Percentiles rank a stretch among this genome's conserved stretches.
These are phyloP conservation scores for Colostygia pectinataria DNA, from an alignment of 2,888 invertebrate genomes.

Conservation along the genomic window DNA sequence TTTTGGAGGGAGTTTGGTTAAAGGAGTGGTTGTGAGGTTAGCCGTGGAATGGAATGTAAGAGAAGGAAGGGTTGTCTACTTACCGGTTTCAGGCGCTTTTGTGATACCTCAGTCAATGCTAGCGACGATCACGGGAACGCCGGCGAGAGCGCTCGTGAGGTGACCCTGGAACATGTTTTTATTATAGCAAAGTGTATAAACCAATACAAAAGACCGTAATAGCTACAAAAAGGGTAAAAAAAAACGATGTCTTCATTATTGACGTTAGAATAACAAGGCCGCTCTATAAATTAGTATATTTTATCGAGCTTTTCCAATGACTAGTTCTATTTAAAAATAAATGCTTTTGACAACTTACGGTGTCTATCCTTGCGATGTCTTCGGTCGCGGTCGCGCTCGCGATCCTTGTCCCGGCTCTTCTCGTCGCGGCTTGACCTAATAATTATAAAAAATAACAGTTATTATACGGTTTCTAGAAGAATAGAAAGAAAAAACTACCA, in stretches of 20 bases:
- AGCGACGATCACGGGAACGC: slow-evolving; percentile 77
- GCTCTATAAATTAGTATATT: too few species aligned
- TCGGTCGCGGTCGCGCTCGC: slow-evolving; percentile 63
- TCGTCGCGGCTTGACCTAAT: slow-evolving; percentile 50
- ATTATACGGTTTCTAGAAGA: too few species aligned
- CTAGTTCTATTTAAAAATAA: neutral
- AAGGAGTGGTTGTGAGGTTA: slow-evolving; percentile 21
- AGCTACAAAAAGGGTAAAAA: too few species aligned
- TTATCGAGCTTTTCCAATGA: too few species aligned
- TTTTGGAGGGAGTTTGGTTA: slow-evolving; percentile 26
- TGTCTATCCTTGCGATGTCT: slow-evolving; percentile 67
- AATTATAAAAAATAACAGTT: neutral
- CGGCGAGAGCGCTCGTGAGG: slow-evolving; percentile 72
- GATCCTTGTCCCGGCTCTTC: slow-evolving; percentile 46
- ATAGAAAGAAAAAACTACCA: too few species aligned
- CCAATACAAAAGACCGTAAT: too few species aligned
- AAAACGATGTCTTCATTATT: too few species aligned
- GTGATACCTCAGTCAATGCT: slow-evolving; percentile 81
- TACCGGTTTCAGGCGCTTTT: slow-evolving; percentile 76
- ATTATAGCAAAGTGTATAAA: too few species aligned
- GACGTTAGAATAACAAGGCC: too few species aligned
- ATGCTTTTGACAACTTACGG: slow-evolving; percentile 46
- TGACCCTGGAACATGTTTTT: slow-evolving; percentile 50
- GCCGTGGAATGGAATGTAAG: slow-evolving; percentile 21
- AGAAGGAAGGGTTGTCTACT: slow-evolving; percentile 52